Evolutionary conservation across 1,140 invertebrate species (phyloP), one percentile per base, ranked within the genome.

Genomic region (Eurosta solidaginis): DNA sequence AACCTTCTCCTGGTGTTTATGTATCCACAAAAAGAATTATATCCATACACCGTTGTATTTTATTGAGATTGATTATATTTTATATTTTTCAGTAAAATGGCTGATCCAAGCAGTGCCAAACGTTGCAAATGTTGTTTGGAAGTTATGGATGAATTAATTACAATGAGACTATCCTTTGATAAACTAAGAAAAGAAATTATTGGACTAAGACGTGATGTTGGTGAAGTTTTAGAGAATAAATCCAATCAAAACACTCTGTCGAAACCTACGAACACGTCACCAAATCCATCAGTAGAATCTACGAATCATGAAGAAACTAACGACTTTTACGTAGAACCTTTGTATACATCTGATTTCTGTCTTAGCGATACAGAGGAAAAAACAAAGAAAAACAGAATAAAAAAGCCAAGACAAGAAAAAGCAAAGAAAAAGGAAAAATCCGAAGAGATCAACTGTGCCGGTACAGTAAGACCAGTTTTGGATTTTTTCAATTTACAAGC

Each of bases 61-160:
- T 68, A n/a, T 68, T 68, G 33, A 63, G n/a, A 17, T 7, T 20
- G 40, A 33, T n/a, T 63, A 22, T 68, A 20, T 22, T 12, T 68
- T 17, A 68, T 40, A 20, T 6, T 22, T 20, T 68, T 40, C 5
- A 68, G 59, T 40, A 25, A 75, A 36, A 75, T 75, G 74, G 36
- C 74, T 20, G 36, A 25, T 27, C n/a, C 3, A 45, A 27, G 25
- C 25, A 25, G 12, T 29, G 17, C 20, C 6, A 5, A 40, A 75
- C 74, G 74, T 36, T 75, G 74, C 42, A 50, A 75, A 17, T 75
- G 74, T 36, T 75, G 74, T 10, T 17, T 45, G 29, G 74, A 75
- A 36, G 74, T 75, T 12, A 45, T 75, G 42, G 74, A 75, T 6
- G 74, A 75, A 22, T 12, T 75, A 14, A 1, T 75, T 29, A 22